These are phyloP conservation scores for Rambutsinella grinnellia DNA, from an alignment of 2,888 invertebrate genomes.

Conservation along the genomic window DNA sequence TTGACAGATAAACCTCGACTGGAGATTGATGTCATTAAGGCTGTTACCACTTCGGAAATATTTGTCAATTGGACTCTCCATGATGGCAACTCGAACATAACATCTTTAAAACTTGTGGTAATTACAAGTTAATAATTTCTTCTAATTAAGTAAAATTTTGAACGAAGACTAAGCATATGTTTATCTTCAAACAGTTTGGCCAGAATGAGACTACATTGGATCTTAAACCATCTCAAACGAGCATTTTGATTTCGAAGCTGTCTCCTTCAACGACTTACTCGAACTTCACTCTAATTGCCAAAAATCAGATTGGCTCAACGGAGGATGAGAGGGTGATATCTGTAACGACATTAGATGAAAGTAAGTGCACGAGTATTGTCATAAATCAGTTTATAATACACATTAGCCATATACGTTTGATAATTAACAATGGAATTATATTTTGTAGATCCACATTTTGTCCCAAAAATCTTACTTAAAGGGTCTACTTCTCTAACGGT, in stretches of 20 bases:
- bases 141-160: background rate
- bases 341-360: constrained; percentile 76
- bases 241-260: constrained; percentile 75
- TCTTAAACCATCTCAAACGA: constrained; percentile 10
- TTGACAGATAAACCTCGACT: constrained; percentile 74
- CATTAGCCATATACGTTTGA: no score
- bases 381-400: no score
- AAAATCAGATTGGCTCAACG: constrained; percentile 77
- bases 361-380: no score
- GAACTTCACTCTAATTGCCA: constrained; percentile 76
- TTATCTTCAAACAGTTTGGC: constrained; percentile 31
- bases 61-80: constrained; percentile 87
- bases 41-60: constrained; percentile 81
- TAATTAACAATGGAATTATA: background rate
- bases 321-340: constrained; percentile 72
- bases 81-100: constrained; percentile 80
- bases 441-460: constrained; percentile 79
- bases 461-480: constrained; percentile 83
- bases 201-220: constrained; percentile 21
- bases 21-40: constrained; percentile 79
- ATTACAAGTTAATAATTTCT: constrained; percentile 18
- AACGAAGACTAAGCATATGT: background rate
- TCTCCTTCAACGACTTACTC: constrained; percentile 77
- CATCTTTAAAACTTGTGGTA: constrained; percentile 73
- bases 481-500: constrained; percentile 80